phyloP scores from a whole-genome alignment of 2,113 vertebrate genomes.

The Nannobrachium achirus region DNA sequence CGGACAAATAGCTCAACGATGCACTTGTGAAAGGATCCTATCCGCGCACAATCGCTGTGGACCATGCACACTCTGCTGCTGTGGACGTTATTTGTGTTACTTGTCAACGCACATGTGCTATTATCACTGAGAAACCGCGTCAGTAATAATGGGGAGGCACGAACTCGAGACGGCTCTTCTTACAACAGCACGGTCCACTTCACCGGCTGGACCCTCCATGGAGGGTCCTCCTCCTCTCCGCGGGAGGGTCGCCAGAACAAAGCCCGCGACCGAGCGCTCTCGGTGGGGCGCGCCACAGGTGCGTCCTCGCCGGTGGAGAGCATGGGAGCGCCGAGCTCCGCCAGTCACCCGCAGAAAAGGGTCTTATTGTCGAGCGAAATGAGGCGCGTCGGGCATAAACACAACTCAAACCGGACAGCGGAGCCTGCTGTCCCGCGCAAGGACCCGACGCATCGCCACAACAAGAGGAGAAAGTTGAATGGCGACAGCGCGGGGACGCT shows the following conservation, averaged over 20 bases:
- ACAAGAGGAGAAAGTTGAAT: slow-evolving; percentile 77
- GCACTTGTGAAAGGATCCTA: slow-evolving; percentile 57
- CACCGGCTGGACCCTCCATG: slow-evolving; percentile 43
- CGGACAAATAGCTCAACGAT: slow-evolving; percentile 40
- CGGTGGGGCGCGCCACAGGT: slow-evolving; percentile 73
- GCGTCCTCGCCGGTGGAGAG: slow-evolving; percentile 47
- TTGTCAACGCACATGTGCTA: slow-evolving; percentile 56
- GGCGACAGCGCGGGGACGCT: slow-evolving; percentile 67
- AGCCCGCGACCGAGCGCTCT: slow-evolving; percentile 52
- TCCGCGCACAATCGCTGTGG: slow-evolving; percentile 41
- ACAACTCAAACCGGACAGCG: slow-evolving; percentile 57
- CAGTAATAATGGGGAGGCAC: slow-evolving; percentile 47
- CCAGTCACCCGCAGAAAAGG: slow-evolving; percentile 54
- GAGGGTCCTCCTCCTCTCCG: slow-evolving; percentile 23
- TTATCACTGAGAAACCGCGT: slow-evolving; percentile 43
- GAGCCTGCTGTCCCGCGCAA: slow-evolving; percentile 51
- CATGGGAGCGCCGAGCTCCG: slow-evolving; percentile 50
- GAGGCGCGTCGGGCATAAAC: slow-evolving; percentile 52
- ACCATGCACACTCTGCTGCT: slow-evolving; percentile 75
- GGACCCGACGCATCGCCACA: slow-evolving; percentile 62
- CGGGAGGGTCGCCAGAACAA: slow-evolving; percentile 55
- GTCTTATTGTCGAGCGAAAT: slow-evolving; percentile 32
- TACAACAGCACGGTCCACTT: slow-evolving; percentile 28
- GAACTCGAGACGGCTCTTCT: slow-evolving; percentile 40
- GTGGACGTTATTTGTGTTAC: slow-evolving; percentile 65